Conservation (phyloP, 2,888 invertebrate genomes). For the Pristionchus maxplancki region DNA sequence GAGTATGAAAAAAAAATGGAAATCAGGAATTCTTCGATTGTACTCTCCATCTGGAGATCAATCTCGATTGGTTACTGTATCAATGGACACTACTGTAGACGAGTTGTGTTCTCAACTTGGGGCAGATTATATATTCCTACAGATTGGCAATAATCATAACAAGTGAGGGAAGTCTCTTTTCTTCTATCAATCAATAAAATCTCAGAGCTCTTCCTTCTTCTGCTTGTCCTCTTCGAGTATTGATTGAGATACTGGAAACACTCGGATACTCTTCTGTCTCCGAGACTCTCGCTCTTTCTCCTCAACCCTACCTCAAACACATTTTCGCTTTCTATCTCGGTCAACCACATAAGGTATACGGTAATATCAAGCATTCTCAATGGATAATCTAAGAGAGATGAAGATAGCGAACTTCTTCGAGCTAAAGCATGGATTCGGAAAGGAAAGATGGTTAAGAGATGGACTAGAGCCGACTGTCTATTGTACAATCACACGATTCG, state of each 20-base stretch:
- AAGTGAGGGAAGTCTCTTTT: not conserved
- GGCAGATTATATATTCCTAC: constrained; percentile 44
- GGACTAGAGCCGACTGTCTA: constrained; percentile 60
- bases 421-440: constrained; percentile 60
- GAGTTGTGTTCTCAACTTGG: constrained; percentile 35
- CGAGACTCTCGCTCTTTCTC: not conserved
- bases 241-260: constrained; percentile 36
- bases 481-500: constrained; percentile 64
- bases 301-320: constrained; percentile 49
- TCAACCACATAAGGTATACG: constrained; percentile 45
- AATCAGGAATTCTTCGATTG: constrained; percentile 41
- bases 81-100: constrained; percentile 45
- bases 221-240: constrained; percentile 1
- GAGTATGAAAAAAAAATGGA: not conserved
- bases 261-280: constrained; percentile 46
- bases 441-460: constrained; percentile 61
- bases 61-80: constrained; percentile 42
- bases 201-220: constrained; percentile 41
- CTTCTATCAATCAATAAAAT: not conserved
- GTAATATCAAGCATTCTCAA: not conserved
- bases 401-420: constrained; percentile 56
- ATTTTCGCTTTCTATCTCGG: constrained; percentile 52
- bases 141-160: constrained; percentile 45
- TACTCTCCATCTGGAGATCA: constrained; percentile 45
- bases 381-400: constrained; percentile 4